phyloP scores from a whole-genome alignment of 2,797 vertebrate genomes.

The Pelobates cultripes region DNA sequence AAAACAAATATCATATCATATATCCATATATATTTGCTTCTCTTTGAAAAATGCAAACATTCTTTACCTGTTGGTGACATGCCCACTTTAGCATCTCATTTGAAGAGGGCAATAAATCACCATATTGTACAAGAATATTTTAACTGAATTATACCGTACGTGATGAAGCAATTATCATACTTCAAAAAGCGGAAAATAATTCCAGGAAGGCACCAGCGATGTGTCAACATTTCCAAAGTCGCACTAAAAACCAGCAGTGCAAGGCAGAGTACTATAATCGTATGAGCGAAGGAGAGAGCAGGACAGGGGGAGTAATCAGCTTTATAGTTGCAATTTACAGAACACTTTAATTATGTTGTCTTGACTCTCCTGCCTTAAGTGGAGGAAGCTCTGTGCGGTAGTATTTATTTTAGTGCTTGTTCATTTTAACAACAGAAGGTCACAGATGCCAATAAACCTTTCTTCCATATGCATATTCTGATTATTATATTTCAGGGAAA shows the following conservation, averaged over 20 bases:
- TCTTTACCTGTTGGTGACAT: not conserved
- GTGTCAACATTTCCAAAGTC: not conserved
- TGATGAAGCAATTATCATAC: not conserved
- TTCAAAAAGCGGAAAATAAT: constrained; percentile 7
- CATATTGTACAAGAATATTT: not conserved
- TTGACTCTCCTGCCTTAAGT: constrained; percentile 23
- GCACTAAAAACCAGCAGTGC: constrained; percentile 28
- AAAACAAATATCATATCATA: too few relatives aligned
- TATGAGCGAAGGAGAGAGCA: constrained; percentile 15
- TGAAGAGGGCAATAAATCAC: constrained; percentile 15
- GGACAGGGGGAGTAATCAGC: constrained; percentile 25
- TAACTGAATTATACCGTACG: not conserved
- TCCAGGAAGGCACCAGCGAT: not conserved
- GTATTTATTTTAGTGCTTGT: constrained; percentile 24
- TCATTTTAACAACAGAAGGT: constrained; percentile 33
- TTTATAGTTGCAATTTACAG: constrained; percentile 44
- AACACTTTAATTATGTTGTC: constrained; percentile 43
- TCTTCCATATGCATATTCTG: constrained; percentile 23
- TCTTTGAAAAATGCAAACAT: too few relatives aligned
- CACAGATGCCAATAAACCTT: constrained; percentile 25
- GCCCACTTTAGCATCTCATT: not conserved
- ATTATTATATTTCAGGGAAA: constrained; percentile 21
- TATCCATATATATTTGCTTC: too few relatives aligned
- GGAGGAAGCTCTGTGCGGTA: constrained; percentile 10
- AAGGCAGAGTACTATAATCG: not conserved